A percentile compares a stretch with the other conserved stretches of the same genome.
Evolutionary conservation across 2,113 vertebrate genomes (phyloP).

Genomic region (Corythornis madagascariensis): DNA sequence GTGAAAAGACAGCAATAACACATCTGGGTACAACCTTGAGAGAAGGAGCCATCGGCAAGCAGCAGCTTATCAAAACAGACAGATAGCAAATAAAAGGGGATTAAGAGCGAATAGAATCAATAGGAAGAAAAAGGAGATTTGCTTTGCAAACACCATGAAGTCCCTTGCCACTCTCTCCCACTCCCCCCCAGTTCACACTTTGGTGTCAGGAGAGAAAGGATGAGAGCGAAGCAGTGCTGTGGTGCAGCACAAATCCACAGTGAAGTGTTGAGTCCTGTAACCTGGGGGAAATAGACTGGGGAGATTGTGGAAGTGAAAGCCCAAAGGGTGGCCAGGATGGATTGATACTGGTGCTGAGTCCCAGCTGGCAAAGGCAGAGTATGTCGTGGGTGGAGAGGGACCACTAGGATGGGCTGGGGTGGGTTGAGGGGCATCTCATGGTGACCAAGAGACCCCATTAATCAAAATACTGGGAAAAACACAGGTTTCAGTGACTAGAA

Average conservation of each 20-base stretch:
- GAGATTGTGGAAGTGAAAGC: neutral
- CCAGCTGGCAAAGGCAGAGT: neutral
- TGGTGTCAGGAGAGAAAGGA: neutral
- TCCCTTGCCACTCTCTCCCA: neutral
- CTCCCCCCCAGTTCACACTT: neutral
- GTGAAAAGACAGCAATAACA: slow-evolving; percentile 9
- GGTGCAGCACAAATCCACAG: neutral
- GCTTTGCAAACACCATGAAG: neutral
- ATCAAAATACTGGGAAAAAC: neutral
- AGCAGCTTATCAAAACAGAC: neutral
- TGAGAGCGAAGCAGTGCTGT: neutral
- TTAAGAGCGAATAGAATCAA: neutral
- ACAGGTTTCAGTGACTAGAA: neutral
- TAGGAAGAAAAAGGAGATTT: slow-evolving; percentile 11
- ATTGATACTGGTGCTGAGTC: neutral
- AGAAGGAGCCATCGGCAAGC: neutral
- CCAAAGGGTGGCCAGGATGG: neutral
- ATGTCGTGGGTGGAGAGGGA: neutral
- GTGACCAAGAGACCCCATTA: neutral
- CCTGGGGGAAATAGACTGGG: neutral
- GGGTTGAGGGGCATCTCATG: neutral
- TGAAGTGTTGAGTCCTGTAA: neutral
- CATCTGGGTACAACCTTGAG: neutral
- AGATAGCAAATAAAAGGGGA: slow-evolving; percentile 30
- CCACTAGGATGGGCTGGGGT: neutral